These are phyloP conservation scores for Scomber colias DNA, from an alignment of 2,113 vertebrate species.

Conservation along the genomic window DNA sequence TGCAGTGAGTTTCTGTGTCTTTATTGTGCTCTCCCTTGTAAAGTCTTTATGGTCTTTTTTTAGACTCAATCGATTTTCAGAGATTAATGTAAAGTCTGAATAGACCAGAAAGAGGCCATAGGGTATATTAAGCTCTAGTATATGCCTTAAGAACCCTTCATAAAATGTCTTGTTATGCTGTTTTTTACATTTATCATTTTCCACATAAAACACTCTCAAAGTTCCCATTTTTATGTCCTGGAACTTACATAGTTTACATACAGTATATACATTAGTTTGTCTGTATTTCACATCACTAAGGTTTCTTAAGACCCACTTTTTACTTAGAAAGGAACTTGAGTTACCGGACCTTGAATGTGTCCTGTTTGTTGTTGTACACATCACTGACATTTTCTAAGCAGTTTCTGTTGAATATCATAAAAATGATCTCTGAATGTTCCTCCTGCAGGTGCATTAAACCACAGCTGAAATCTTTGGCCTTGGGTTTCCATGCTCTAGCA, in stretches of 20 bases:
- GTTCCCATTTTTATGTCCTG: no score
- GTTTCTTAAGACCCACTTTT: no score
- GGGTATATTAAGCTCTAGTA: no score
- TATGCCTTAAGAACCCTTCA: no score
- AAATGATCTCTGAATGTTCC: not conserved
- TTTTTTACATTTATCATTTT: no score
- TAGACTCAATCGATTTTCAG: slow-evolving; percentile 1
- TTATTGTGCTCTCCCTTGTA: not conserved
- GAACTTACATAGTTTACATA: no score
- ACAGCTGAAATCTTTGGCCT: slow-evolving; percentile 91
- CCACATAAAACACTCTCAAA: no score
- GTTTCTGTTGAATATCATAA: not conserved
- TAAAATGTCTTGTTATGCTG: no score
- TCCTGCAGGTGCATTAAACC: slow-evolving; percentile 89
- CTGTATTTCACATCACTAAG: no score
- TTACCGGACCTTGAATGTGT: not conserved
- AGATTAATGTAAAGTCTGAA: not conserved
- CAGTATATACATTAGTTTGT: no score
- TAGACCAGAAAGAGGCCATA: not conserved
- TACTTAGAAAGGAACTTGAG: not conserved
- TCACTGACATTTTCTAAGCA: not conserved
- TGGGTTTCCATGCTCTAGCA: slow-evolving; percentile 92
- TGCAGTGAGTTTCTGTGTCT: not conserved
- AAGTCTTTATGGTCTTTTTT: not conserved
- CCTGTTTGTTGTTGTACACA: not conserved